A percentile compares a stretch with the other conserved stretches of the same genome.
phyloP scores from a whole-genome alignment of 2,113 vertebrate genomes.

The Leptodactylus fuscus region DNA sequence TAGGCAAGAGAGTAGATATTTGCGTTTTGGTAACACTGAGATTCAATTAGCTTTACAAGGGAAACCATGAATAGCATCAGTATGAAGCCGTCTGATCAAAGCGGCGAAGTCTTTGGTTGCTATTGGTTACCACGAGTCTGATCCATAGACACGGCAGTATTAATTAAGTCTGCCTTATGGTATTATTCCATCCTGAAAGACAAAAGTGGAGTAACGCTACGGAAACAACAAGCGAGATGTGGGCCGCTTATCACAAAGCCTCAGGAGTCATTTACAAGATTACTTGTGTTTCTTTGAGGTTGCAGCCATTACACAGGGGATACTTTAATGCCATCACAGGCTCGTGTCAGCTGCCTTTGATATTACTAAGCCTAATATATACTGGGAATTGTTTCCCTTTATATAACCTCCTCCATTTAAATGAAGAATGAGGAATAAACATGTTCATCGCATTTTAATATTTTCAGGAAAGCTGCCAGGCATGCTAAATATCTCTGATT shows the following conservation, averaged over 20 bases:
- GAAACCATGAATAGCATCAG: background rate
- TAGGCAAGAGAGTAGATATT: background rate
- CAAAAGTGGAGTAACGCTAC: background rate
- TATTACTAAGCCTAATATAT: constrained; percentile 45
- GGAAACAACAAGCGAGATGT: constrained; percentile 3
- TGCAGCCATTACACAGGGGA: constrained; percentile 30
- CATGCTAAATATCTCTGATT: too few species aligned
- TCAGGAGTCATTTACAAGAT: constrained; percentile 39
- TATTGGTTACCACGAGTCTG: background rate
- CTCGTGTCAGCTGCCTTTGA: constrained; percentile 42
- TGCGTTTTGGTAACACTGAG: background rate
- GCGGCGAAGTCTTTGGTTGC: background rate
- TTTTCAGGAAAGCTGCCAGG: background rate
- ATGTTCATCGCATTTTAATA: constrained; percentile 20
- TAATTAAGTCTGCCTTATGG: constrained; percentile 12
- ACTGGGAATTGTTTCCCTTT: constrained; percentile 44
- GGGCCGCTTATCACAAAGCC: constrained; percentile 25
- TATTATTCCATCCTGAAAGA: constrained; percentile 19
- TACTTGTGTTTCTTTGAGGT: constrained; percentile 43
- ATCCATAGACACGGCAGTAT: background rate
- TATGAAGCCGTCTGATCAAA: background rate
- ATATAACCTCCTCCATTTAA: constrained; percentile 15
- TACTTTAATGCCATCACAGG: constrained; percentile 39
- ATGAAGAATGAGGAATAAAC: constrained; percentile 33
- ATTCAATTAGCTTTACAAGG: background rate